Conservation (phyloP, 2,888 invertebrate species). For the Rhaphigaster nebulosa region DNA sequence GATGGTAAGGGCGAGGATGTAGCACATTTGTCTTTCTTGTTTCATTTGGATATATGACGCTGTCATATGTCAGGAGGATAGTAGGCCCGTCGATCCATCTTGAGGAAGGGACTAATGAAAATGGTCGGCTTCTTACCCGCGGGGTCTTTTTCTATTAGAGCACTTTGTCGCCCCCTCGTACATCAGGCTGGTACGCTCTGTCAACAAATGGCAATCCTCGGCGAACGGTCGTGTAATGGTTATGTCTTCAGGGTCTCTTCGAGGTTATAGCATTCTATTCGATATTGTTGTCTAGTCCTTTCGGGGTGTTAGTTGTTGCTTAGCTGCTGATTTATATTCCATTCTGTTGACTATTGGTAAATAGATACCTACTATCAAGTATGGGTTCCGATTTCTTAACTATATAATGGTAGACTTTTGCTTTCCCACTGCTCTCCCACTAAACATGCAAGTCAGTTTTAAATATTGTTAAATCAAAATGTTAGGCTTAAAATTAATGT, state of each 20-base stretch:
- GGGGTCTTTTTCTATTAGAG: constrained; percentile 41
- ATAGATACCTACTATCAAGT: not conserved
- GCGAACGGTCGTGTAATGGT: not conserved
- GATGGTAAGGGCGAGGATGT: constrained; percentile 34
- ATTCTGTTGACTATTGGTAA: not conserved
- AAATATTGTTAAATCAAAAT: no score
- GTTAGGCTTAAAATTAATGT: no score
- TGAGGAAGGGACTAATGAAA: constrained; percentile 23
- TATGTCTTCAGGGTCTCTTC: not conserved
- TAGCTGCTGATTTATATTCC: not conserved
- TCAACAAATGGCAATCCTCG: constrained; percentile 21
- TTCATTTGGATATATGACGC: constrained; percentile 58
- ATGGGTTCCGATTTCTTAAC: no score
- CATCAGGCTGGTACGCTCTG: not conserved
- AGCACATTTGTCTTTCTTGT: constrained; percentile 56
- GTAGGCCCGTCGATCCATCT: constrained; percentile 49
- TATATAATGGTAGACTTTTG: no score
- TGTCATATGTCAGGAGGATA: constrained; percentile 53
- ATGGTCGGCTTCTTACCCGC: constrained; percentile 39
- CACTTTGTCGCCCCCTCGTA: constrained; percentile 22
- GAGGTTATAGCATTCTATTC: not conserved
- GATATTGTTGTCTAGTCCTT: not conserved
- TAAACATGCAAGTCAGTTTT: no score
- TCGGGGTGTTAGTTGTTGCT: not conserved
- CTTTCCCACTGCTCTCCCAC: no score